These are phyloP conservation scores for Cotesia chilonis DNA, from an alignment of 1,140 invertebrate species.

Conservation along the genomic window DNA sequence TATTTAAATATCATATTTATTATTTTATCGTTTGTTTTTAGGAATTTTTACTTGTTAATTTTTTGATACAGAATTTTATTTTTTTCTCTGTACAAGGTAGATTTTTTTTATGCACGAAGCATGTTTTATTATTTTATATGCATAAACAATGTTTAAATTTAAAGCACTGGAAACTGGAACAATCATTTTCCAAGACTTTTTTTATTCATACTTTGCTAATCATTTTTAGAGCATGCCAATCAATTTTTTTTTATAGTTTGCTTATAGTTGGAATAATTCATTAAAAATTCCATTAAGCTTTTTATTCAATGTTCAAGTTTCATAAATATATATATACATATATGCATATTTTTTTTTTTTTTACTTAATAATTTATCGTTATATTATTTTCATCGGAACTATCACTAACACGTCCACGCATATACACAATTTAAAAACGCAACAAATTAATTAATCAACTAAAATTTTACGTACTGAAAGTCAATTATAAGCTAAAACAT, in stretches of 20 bases:
- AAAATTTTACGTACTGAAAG: too few species aligned
- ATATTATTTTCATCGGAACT: too few species aligned
- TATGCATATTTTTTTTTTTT: too few species aligned
- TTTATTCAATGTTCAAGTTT: too few species aligned
- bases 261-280: too few species aligned
- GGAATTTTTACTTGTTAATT: slow-evolving; percentile 29
- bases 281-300: too few species aligned
- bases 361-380: too few species aligned
- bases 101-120: slow-evolving; percentile 25
- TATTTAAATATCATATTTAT: slow-evolving; percentile 15
- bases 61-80: too few species aligned
- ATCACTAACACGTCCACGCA: too few species aligned
- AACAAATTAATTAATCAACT: too few species aligned
- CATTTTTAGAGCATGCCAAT: neutral
- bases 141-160: neutral
- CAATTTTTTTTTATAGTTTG: neutral
- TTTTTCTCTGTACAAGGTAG: slow-evolving; percentile 17
- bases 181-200: neutral
- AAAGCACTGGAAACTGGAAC: slow-evolving; percentile 16
- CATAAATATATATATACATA: too few species aligned
- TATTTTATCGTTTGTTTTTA: neutral
- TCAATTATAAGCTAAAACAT: neutral
- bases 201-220: neutral
- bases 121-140: slow-evolving; percentile 15
- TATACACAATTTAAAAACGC: too few species aligned